Base-by-base conservation (phyloP, 2,113 vertebrate species). In the Grallaria varia region DNA sequence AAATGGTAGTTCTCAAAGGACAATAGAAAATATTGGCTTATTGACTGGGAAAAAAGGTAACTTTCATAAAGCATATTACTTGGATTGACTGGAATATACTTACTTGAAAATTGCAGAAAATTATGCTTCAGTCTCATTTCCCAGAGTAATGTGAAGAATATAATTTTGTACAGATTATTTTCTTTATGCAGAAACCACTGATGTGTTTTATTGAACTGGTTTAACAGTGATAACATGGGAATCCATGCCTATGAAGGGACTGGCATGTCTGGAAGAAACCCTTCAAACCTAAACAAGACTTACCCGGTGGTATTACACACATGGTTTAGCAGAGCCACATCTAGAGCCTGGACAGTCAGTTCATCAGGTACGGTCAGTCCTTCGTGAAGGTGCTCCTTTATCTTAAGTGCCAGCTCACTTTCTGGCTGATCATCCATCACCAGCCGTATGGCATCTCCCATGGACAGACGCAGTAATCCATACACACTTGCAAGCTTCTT, bases 301-400 rank as follows among this genome's bases (percentile, higher is more conserved):
- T 95, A 98, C 98, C 98, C 98, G 2, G 92, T 49, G 11, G 97
- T 98, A 60, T 90, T 98, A 91, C 99, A 99, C 42, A 94, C 60
- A 1, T 95, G 95, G 62, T 98, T 97, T 98, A 99, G 98, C 90
- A 99, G 95, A 27, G 96, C 97, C 89, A 98, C 96, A 76, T 99
- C 98, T 66, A 99, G 97, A 95, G 99, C 99, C 90, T 98, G 98
- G 88, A 98, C 42, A 39, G 98, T 98, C 96, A 99, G 97, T 81
- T 99, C 98, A 67, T 99, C 99, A 25, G 99, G 99, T 12, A 98
- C 98, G 1, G 96, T 91, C 71, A 96, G 90, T 62, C 99, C 99
- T 91, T 97, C 97, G 24, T 97, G 93, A 83, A 99, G 99, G 95
- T 98, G 96, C 72, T 77, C 84, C 55, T 98, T 98, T 62, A 99